Percentiles rank a stretch among this genome's conserved stretches.
Evolutionary conservation across 2,797 vertebrate species (phyloP).

Genomic region (Phyllotis vaccarum): DNA sequence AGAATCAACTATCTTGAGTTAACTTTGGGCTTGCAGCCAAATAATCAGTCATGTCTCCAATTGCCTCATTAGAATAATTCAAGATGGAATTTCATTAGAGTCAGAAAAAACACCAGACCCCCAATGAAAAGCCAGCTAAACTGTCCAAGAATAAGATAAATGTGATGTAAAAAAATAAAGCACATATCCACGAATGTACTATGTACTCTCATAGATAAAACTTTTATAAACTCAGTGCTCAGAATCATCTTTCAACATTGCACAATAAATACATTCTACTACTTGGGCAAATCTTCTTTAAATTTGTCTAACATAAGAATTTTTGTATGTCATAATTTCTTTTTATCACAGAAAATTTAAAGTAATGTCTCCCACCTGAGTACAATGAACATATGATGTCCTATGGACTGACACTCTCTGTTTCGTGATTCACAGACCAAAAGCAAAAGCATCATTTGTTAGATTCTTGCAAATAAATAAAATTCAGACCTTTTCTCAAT

Average conservation of each 20-base stretch:
- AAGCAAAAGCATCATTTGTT: not conserved
- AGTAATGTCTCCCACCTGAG: not conserved
- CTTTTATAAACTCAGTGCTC: not conserved
- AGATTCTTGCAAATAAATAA: not conserved
- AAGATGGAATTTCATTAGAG: not conserved
- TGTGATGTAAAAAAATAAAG: slow-evolving; percentile 16
- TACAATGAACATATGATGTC: not conserved
- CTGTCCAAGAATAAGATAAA: not conserved
- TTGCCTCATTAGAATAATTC: slow-evolving; percentile 13
- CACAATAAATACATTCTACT: not conserved
- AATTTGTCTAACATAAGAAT: not conserved
- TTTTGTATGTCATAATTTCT: not conserved
- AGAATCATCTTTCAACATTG: not conserved
- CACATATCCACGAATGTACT: not conserved
- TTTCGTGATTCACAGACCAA: not conserved
- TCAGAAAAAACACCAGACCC: not conserved
- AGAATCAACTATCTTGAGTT: not conserved
- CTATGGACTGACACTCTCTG: not conserved
- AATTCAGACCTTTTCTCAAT: not conserved
- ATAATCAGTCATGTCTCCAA: not conserved
- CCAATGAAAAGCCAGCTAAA: not conserved
- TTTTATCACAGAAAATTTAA: not conserved
- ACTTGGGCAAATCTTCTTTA: not conserved
- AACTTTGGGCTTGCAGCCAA: not conserved
- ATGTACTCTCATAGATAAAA: not conserved